Evolutionary conservation across 1,140 invertebrate species (phyloP).

Genomic region (Theocolax elegans): DNA sequence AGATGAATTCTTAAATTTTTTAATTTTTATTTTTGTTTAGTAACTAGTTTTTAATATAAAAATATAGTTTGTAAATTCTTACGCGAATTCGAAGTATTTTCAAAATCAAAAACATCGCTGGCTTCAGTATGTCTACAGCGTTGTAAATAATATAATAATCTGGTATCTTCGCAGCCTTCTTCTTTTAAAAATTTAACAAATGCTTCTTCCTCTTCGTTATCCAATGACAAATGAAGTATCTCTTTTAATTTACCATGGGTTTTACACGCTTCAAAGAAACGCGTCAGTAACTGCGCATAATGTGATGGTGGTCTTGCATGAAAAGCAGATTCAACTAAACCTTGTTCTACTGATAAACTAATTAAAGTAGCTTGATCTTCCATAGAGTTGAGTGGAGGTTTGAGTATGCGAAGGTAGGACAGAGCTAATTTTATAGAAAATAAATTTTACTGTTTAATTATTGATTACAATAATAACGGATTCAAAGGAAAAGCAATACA

Average conservation of each 20-base stretch:
- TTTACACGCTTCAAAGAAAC: constrained; percentile 64
- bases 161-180: constrained; percentile 57
- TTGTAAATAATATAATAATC: constrained; percentile 61
- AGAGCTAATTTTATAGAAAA: constrained; percentile 58
- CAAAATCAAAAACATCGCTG: constrained; percentile 55
- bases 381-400: constrained; percentile 66
- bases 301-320: constrained; percentile 66
- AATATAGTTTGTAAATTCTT: too few species aligned
- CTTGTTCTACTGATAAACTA: constrained; percentile 71
- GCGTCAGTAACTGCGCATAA: constrained; percentile 55
- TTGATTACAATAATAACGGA: not conserved
- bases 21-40: too few species aligned
- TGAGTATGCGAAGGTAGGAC: constrained; percentile 67
- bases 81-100: constrained; percentile 12
- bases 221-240: constrained; percentile 70
- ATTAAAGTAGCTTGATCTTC: constrained; percentile 67
- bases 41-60: too few species aligned
- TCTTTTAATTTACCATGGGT: constrained; percentile 66
- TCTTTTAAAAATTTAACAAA: constrained; percentile 68
- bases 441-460: not conserved
- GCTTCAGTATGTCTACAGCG: constrained; percentile 64
- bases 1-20: too few species aligned
- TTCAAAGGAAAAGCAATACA: not conserved
- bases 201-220: constrained; percentile 68
- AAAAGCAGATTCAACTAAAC: constrained; percentile 71